Evolutionary conservation across 2,797 vertebrate genomes (phyloP), one percentile per base, ranked within the genome.

Genomic region (Sus cebifrons): DNA sequence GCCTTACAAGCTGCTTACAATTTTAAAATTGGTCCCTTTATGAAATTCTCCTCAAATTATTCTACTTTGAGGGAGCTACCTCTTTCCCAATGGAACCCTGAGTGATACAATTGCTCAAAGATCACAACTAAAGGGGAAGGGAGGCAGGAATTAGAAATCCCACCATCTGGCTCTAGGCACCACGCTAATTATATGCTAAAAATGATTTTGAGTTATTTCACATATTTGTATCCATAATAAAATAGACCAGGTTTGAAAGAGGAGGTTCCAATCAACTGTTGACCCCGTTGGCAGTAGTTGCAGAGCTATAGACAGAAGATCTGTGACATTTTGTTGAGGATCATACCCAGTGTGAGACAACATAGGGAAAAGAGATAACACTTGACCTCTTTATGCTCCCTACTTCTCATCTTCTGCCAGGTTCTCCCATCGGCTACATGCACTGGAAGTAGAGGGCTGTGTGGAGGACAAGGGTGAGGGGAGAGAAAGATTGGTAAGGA

Each of bases 391-490:
- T 0, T 40, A 3, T 89, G 15, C 82, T 78, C 17, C 56, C 21
- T 65, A 3, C 1, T 5, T 82, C 52, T 75, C 20, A 15, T 89
- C 23, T 79, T 60, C 36, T 90, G 44, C 17, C 29, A 75, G 27
- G 7, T 86, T 81, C 44, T 91, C 2, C 20, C 10, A 20, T 0
- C 82, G 67, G 40, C 17, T 36, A 91, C 68, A 84, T 25, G 3
- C 25, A 88, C 44, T 49, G 6, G 6, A 49, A 49, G 10, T 5
- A 84, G 85, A 83, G n/a, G 36, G 16, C n/a, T 68, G 12, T 8
- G 14, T 5, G 5, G 6, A 11, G 49, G 13, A 7, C 1, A 4
- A 4, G 2, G 5, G 6, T 0, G 3, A 54, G 21, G 2, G 6
- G 27, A 12, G 10, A 21, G 62, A 12, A 23, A 10, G 8, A 32